Evolutionary conservation across 2,113 vertebrate species (phyloP).

Genomic region (Uria lomvia): DNA sequence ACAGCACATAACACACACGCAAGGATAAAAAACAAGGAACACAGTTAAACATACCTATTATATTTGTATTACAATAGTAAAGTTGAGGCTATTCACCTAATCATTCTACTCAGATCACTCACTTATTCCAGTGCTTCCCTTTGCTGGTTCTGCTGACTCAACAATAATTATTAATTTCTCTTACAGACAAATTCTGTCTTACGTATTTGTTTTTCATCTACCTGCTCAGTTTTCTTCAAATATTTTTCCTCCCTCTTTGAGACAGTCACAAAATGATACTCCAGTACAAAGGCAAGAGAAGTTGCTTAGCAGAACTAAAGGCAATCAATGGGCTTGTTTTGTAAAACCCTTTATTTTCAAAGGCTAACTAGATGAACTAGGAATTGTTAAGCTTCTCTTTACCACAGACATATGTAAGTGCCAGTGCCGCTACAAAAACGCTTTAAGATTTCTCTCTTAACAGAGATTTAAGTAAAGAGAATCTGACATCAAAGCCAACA

Average conservation of each 20-base stretch:
- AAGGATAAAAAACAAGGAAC: not conserved
- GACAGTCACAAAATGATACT: not conserved
- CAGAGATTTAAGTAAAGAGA: not conserved
- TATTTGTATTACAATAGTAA: not conserved
- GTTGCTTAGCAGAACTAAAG: not conserved
- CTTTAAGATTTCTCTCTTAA: not conserved
- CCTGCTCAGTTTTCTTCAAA: not conserved
- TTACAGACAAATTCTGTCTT: not conserved
- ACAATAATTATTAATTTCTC: not conserved
- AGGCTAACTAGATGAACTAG: not conserved
- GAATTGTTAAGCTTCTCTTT: not conserved
- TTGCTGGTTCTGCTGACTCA: not conserved
- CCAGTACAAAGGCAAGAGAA: not conserved
- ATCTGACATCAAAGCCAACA: not conserved
- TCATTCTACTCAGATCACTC: not conserved
- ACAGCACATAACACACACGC: not conserved
- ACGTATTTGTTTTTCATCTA: not conserved
- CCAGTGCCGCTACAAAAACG: not conserved
- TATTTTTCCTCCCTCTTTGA: not conserved
- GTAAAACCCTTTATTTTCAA: not conserved
- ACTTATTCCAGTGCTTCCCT: not conserved
- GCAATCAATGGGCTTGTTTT: not conserved
- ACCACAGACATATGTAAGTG: not conserved
- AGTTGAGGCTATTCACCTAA: not conserved
- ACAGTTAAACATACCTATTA: not conserved